A percentile compares a stretch with the other conserved stretches of the same genome.
Evolutionary conservation across 2,797 vertebrate genomes (phyloP).

Genomic region (Gastrophryne carolinensis): DNA sequence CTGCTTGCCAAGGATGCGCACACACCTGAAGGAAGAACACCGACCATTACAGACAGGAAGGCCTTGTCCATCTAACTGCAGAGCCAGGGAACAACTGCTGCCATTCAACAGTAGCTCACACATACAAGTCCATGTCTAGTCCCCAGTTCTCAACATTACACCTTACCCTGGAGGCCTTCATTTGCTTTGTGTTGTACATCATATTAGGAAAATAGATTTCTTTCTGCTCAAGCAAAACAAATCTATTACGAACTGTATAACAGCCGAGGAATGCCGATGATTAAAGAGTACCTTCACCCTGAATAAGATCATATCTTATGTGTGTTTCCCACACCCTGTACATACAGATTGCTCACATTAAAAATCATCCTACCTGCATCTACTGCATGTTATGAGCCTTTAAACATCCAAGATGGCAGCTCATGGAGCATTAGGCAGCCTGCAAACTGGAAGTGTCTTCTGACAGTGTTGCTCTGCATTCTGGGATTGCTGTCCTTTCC

Average conservation of each 20-base stretch:
- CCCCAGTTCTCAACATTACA: background rate
- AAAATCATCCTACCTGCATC: too few relatives aligned
- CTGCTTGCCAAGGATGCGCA: slow-evolving; percentile 92
- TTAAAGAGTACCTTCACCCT: too few relatives aligned
- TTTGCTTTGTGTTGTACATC: slow-evolving; percentile 1
- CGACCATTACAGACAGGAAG: background rate
- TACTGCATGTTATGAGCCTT: too few relatives aligned
- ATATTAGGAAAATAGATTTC: background rate
- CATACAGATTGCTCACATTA: too few relatives aligned
- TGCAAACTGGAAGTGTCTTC: too few relatives aligned
- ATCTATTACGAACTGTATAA: background rate
- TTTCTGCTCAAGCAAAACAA: background rate
- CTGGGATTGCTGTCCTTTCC: too few relatives aligned
- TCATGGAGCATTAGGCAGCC: too few relatives aligned
- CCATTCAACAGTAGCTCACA: slow-evolving; percentile 7
- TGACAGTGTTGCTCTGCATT: too few relatives aligned
- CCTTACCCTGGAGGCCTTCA: background rate
- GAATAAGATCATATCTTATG: too few relatives aligned
- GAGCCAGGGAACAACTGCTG: background rate
- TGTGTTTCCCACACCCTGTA: too few relatives aligned
- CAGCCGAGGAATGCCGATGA: too few relatives aligned
- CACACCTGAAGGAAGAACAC: slow-evolving; percentile 74
- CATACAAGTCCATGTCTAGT: background rate
- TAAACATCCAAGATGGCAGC: too few relatives aligned
- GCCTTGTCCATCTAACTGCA: background rate